Evolutionary conservation across 2,797 vertebrate genomes (phyloP), one percentile per base, ranked within the genome.

Genomic region (Protonibea diacanthus): DNA sequence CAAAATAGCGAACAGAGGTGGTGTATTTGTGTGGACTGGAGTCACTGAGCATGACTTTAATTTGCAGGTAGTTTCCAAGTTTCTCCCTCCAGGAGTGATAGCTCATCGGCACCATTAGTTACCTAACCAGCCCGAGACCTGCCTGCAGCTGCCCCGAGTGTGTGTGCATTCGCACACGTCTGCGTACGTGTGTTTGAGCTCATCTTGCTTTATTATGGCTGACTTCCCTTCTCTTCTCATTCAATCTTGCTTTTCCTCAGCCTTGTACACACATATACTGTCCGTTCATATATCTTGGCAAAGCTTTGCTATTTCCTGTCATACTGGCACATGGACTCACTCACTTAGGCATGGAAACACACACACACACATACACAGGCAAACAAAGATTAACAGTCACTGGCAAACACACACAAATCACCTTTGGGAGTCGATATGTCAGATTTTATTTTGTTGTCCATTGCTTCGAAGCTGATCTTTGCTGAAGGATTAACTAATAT

Each of bases 61-160:
- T 94, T 91, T 91, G 88, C 89, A 91, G 90, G 91, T 91, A 89
- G 84, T 89, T 91, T 91, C 85, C 86, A 89, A 80, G 83, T 84
- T 91, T 89, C 84, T 92, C 84, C 90, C 87, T 91, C 58, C 75
- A 90, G 86, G 84, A 91, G 89, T 80, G 85, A 93, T 92, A 86
- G 82, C 87, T 89, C 87, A 85, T 75, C 42, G 64, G 89, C 88
- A 78, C 92, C 91, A 94, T 94, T 93, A 93, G 93, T 89, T 91
- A 92, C 92, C 90, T 93, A 94, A 94, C 91, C 90, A 93, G 90
- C 88, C 89, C 62, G 80, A 86, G 91, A 88, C 82, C 78, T 87
- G 89, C 87, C 81, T 76, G 83, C 88, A 89, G 88, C 89, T 74
- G 67, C 65, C 76, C 49, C 6, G 1, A 3, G 55, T 67, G 33